Percentiles rank a stretch among this genome's conserved stretches.
phyloP scores from a whole-genome alignment of 2,113 vertebrate species.

The Gasterosteus aculeatus region DNA sequence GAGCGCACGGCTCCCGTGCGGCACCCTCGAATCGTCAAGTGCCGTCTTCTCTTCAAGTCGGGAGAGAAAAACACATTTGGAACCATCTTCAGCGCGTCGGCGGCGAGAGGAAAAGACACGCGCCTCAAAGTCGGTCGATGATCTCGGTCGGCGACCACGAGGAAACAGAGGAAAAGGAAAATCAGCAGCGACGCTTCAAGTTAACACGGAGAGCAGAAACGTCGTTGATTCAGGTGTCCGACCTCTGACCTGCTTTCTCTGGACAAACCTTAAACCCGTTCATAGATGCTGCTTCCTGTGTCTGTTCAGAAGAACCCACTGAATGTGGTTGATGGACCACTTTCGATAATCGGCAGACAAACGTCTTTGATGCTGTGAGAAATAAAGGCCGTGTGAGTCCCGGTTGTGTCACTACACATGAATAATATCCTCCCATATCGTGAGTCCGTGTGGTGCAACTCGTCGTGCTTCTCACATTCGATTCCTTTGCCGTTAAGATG shows the following conservation, averaged over 20 bases:
- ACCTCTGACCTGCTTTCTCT: slow-evolving; percentile 14
- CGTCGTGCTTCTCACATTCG: slow-evolving; percentile 52
- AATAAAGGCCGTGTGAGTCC: slow-evolving; percentile 64
- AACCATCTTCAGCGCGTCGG: slow-evolving; percentile 38
- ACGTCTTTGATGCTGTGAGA: slow-evolving; percentile 42
- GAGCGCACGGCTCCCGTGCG: not conserved
- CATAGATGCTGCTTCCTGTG: not conserved
- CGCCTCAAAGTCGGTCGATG: slow-evolving; percentile 39
- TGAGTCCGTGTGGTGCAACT: slow-evolving; percentile 46
- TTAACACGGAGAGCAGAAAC: slow-evolving; percentile 31
- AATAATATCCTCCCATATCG: slow-evolving; percentile 58
- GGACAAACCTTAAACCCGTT: not conserved
- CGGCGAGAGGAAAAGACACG: slow-evolving; percentile 28
- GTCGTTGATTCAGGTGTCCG: not conserved
- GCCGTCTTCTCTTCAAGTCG: slow-evolving; percentile 16
- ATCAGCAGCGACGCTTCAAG: slow-evolving; percentile 27
- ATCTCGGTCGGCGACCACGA: slow-evolving; percentile 36
- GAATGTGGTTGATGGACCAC: slow-evolving; percentile 19
- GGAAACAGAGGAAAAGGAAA: slow-evolving; percentile 11
- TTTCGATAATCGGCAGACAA: slow-evolving; percentile 46
- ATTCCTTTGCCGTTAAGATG: slow-evolving; percentile 55
- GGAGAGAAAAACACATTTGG: slow-evolving; percentile 31
- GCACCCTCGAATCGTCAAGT: slow-evolving; percentile 23
- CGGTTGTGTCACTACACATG: slow-evolving; percentile 71
- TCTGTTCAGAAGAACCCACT: slow-evolving; percentile 6